phyloP scores from a whole-genome alignment of 2,113 vertebrate genomes.

The Sclerurus mexicanus region DNA sequence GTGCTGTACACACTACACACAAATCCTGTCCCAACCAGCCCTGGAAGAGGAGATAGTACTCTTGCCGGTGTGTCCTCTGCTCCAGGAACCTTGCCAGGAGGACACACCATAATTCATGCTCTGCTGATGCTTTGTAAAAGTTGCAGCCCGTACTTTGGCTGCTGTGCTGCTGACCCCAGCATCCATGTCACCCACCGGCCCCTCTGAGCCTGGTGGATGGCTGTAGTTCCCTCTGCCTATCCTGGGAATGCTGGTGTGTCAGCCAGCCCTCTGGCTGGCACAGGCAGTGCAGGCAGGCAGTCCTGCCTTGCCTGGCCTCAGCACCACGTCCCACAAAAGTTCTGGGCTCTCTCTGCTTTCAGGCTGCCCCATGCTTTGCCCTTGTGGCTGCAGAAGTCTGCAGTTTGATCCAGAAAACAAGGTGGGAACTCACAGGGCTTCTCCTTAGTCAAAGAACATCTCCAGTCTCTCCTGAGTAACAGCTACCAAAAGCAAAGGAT shows the following conservation, averaged over 20 bases:
- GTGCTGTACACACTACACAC: slow-evolving; percentile 41
- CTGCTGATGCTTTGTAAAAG: slow-evolving; percentile 61
- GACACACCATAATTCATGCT: slow-evolving; percentile 51
- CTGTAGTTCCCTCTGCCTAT: accelerated
- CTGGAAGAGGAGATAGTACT: slow-evolving; percentile 33
- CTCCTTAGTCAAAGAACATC: not conserved
- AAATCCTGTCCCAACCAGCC: slow-evolving; percentile 50
- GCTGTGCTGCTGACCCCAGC: slow-evolving; percentile 44
- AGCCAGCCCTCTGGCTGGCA: not conserved
- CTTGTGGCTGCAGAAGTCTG: not conserved
- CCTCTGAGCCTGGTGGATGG: not conserved
- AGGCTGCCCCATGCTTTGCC: not conserved
- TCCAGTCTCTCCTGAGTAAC: not conserved
- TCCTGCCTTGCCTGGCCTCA: not conserved
- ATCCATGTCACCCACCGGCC: not conserved
- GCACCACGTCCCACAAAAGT: not conserved
- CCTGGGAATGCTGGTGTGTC: not conserved
- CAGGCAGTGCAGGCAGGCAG: not conserved
- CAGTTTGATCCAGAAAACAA: not conserved
- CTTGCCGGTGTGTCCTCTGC: slow-evolving; percentile 40
- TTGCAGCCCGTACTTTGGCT: slow-evolving; percentile 29
- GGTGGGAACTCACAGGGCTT: not conserved
- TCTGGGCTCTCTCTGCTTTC: not conserved
- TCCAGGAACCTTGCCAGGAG: slow-evolving; percentile 48
- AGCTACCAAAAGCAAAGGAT: not conserved